These are phyloP conservation scores for Malurus melanocephalus DNA, from an alignment of 2,113 vertebrate species.

Conservation along the genomic window DNA sequence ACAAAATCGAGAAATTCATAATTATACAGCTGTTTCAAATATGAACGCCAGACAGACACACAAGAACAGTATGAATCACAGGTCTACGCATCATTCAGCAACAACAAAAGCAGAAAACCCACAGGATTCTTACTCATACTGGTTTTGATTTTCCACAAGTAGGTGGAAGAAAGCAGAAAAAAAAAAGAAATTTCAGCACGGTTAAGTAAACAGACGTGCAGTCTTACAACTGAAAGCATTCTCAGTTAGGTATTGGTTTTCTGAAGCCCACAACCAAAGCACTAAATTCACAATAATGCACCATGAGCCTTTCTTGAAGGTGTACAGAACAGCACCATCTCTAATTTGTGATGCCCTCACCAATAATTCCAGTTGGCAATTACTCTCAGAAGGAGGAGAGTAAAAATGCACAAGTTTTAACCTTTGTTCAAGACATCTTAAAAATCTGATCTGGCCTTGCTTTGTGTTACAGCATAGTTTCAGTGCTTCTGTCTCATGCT, in stretches of 20 bases:
- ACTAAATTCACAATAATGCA: background rate
- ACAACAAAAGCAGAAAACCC: background rate
- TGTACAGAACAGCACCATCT: background rate
- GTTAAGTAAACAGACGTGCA: background rate
- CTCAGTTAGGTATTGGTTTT: background rate
- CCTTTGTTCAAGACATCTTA: background rate
- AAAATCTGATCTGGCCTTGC: background rate
- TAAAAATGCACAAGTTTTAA: background rate
- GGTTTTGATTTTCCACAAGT: background rate
- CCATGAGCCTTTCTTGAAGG: background rate
- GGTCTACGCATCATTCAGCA: background rate
- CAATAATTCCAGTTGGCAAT: background rate
- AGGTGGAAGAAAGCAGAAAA: background rate
- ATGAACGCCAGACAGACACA: background rate
- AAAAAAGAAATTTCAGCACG: background rate
- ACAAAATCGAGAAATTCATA: background rate
- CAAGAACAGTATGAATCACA: background rate
- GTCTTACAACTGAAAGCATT: background rate
- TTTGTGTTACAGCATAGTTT: background rate
- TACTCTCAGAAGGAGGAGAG: background rate
- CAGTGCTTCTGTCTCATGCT: background rate
- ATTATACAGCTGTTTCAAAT: background rate
- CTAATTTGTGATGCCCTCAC: background rate
- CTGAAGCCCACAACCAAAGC: background rate
- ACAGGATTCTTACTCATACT: background rate